Base-by-base conservation (phyloP, 1,140 invertebrate species). In the Lepidurus packardi region DNA sequence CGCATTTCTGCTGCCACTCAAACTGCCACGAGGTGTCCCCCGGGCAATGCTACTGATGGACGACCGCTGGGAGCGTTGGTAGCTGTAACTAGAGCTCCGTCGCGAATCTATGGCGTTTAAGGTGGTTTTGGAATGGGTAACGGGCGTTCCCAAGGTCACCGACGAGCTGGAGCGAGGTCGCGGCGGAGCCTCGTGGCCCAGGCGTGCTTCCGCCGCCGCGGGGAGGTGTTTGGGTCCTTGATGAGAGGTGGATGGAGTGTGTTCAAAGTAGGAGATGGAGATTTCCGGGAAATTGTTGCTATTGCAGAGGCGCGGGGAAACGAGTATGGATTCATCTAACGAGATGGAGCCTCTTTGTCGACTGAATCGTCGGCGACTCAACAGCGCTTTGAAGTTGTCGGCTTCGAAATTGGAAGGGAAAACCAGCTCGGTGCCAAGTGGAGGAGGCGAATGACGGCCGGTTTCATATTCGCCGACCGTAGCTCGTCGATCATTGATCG, bases 281-380 rank as follows among this genome's bases (percentile, higher is more conserved):
- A 65, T 65, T 65, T 65, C 53, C 16, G 53, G 53, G 13, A 65
- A 65, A 21, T 65, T 65, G 53, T 65, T 65, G 78, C 75, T 65
- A n/a, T 65, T 65, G 78, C 75, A 45, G 73, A 78, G 43, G 24
- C 78, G 78, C 41, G 73, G 45, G 13, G 78, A 75, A 78, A 78
- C 75, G 24, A 78, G 53, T 74, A 78, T 47, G 34, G 78, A 78
- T 75, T 78, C 78, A 21, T 80, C 79, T 21, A 80, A 75, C 73
- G 79, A 80, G 16, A 80, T 80, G 13, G 79, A 80, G 11, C 79
- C 79, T 24, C 79, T 76, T 47, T 80, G 79, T 6, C 53, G 53
- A 24, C 76, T 77, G 34, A 76, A 77, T 24, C 76, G 47, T 10
- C 79, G 75, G 3, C 79, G 75, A 75, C 75, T 73, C 21, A 43